Percentiles rank a stretch among this genome's conserved stretches.
Evolutionary conservation across 2,888 invertebrate species (phyloP).

Genomic region (Acrocyrtus sp.): DNA sequence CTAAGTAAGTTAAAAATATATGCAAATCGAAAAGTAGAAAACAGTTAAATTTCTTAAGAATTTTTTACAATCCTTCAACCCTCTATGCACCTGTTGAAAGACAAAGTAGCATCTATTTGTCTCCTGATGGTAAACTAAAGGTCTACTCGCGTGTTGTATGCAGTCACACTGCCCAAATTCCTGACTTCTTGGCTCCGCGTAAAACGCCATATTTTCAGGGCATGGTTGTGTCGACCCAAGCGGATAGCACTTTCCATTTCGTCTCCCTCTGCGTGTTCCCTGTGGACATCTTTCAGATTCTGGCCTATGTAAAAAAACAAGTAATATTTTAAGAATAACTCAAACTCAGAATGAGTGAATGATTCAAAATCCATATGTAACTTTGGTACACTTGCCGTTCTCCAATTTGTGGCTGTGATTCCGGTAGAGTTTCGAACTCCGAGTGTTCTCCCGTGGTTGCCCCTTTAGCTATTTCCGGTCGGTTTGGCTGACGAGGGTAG

Average conservation of each 20-base stretch:
- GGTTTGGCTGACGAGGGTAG: too few relatives aligned
- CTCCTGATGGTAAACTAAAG: conserved; percentile 33
- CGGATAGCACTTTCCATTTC: conserved; percentile 4
- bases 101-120: conserved; percentile 45
- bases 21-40: too few relatives aligned
- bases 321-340: too few relatives aligned
- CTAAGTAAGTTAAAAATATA: conserved; percentile 7
- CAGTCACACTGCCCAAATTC: conserved; percentile 46
- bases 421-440: background rate
- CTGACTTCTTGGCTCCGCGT: conserved; percentile 19
- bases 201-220: conserved; percentile 45
- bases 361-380: too few relatives aligned
- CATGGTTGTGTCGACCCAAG: conserved; percentile 18
- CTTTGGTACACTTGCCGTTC: too few relatives aligned
- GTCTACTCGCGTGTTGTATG: conserved; percentile 9
- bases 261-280: background rate
- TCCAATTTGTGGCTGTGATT: too few relatives aligned
- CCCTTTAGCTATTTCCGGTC: too few relatives aligned
- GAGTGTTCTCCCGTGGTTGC: background rate
- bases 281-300: conserved; percentile 1
- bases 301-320: too few relatives aligned
- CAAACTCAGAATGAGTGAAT: too few relatives aligned
- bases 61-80: background rate
- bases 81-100: conserved; percentile 39
- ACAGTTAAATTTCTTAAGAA: too few relatives aligned